These are phyloP conservation scores for Amphiprion percula DNA, from an alignment of 2,113 vertebrate genomes.

Conservation along the genomic window DNA sequence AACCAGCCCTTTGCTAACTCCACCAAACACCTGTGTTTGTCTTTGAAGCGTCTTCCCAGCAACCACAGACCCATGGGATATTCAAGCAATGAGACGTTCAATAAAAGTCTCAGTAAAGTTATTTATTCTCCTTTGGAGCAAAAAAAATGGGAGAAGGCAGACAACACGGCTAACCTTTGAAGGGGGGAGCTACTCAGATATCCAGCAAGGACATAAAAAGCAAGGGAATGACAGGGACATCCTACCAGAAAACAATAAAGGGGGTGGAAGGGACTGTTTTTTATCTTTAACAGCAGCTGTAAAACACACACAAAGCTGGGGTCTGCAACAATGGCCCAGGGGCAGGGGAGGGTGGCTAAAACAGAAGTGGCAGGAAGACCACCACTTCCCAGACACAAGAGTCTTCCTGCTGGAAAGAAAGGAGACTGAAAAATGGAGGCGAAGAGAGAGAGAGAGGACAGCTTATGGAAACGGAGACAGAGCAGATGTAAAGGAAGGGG, in stretches of 20 bases:
- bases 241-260: conserved; percentile 86
- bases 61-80: conserved; percentile 75
- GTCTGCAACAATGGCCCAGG: conserved; percentile 80
- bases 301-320: conserved; percentile 83
- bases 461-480: conserved; percentile 51
- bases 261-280: conserved; percentile 79
- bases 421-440: conserved; percentile 57
- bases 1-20: conserved; percentile 70
- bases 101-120: conserved; percentile 81
- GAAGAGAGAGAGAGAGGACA: conserved; percentile 49
- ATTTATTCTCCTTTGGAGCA: conserved; percentile 78
- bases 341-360: conserved; percentile 73
- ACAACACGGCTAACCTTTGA: conserved; percentile 79
- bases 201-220: conserved; percentile 82
- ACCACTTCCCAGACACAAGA: conserved; percentile 79
- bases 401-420: conserved; percentile 79
- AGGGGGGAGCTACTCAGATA: conserved; percentile 74
- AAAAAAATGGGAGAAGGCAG: conserved; percentile 67
- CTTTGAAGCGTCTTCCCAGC: conserved; percentile 78
- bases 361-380: conserved; percentile 83
- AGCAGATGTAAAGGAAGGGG: conserved; percentile 67
- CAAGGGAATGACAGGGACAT: conserved; percentile 82
- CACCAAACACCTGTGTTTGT: conserved; percentile 81
- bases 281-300: conserved; percentile 86
- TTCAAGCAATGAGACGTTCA: conserved; percentile 76